Percentiles rank a stretch among this genome's conserved stretches.
Conservation (phyloP, 1,140 invertebrate genomes). For the Gryllus bimaculatus region DNA sequence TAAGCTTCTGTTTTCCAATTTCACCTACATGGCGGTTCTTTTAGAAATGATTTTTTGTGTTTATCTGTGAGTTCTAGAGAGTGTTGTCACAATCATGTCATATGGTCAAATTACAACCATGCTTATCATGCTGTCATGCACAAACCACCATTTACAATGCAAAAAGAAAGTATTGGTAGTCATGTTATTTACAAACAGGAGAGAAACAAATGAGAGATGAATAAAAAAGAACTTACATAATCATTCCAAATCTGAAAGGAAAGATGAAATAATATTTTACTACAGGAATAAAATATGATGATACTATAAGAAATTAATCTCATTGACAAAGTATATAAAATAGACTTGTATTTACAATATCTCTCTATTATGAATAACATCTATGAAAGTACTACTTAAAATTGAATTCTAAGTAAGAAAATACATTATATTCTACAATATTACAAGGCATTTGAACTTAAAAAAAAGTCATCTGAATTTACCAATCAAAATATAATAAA, state of each 20-base stretch:
- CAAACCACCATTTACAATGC: neutral
- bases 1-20: too few species aligned
- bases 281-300: neutral
- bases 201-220: neutral
- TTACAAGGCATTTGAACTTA: neutral
- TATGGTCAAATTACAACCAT: too few species aligned
- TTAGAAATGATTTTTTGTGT: too few species aligned
- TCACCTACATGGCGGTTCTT: too few species aligned
- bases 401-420: too few species aligned
- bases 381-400: too few species aligned
- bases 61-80: too few species aligned
- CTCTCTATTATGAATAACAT: too few species aligned
- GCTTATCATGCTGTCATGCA: neutral
- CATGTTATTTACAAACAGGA: neutral
- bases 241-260: slow-evolving; percentile 60
- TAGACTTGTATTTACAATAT: too few species aligned
- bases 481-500: slow-evolving; percentile 12
- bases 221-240: slow-evolving; percentile 46
- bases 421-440: too few species aligned
- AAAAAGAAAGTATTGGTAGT: neutral
- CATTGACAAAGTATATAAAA: too few species aligned
- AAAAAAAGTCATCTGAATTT: neutral
- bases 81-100: too few species aligned
- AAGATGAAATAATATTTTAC: slow-evolving; percentile 24
- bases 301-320: neutral